Conservation (phyloP, 1,140 invertebrate genomes). For the Drosophila nebulosa region DNA sequence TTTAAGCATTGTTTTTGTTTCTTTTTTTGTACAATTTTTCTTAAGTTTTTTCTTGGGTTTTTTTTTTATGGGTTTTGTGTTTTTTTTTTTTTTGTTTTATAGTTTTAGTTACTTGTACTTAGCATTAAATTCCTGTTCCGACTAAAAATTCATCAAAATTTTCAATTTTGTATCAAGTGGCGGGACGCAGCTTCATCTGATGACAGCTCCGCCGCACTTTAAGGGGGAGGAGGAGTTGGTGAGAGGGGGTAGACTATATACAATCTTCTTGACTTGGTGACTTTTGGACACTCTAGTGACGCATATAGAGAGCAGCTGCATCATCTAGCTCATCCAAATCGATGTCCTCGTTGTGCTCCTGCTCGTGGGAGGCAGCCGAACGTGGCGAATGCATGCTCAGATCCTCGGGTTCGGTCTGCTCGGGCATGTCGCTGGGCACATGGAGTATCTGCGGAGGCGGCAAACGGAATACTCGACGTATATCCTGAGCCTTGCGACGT, state of each 20-base stretch:
- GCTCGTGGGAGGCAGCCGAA: constrained; percentile 51
- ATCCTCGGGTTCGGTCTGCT: constrained; percentile 95
- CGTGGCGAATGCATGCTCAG: constrained; percentile 84
- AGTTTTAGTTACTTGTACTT: constrained; percentile 61
- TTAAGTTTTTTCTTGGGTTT: constrained; percentile 10
- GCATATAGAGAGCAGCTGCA: constrained; percentile 70
- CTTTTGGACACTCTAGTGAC: constrained; percentile 27
- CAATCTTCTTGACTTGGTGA: constrained; percentile 24
- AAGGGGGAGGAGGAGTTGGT: not conserved
- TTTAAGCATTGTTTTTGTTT: not conserved
- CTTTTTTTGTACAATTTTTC: constrained; percentile 7
- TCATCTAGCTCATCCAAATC: constrained; percentile 79
- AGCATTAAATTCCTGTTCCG: constrained; percentile 72
- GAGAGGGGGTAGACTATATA: constrained; percentile 29
- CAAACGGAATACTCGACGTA: constrained; percentile 81
- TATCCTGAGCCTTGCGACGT: constrained; percentile 82
- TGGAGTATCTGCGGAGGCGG: constrained; percentile 68
- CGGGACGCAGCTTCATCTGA: constrained; percentile 54
- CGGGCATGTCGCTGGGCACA: constrained; percentile 82
- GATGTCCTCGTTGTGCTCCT: constrained; percentile 57
- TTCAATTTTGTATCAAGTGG: constrained; percentile 27
- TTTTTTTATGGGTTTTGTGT: too few species aligned
- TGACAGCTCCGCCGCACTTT: constrained; percentile 30
- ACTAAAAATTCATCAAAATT: constrained; percentile 32
- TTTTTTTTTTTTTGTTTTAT: constrained; percentile 26